Percentiles rank a stretch among this genome's conserved stretches.
Conservation (phyloP, 2,113 vertebrate species). For the Callocephalon fimbriatum region DNA sequence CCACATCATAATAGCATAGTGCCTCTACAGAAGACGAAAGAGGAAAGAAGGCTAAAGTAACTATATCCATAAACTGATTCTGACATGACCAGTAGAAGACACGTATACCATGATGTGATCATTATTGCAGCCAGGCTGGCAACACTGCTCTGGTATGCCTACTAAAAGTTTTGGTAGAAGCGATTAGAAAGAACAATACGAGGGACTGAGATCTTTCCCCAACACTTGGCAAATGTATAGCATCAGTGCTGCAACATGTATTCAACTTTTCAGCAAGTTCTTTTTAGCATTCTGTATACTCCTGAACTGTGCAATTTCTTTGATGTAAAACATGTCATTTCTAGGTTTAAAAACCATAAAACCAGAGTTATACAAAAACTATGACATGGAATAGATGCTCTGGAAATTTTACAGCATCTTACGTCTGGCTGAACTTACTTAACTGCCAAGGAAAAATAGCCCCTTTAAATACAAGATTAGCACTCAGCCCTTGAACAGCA, state of each 20-base stretch:
- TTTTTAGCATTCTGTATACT: not conserved
- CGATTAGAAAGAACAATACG: not conserved
- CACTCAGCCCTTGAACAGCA: constrained; percentile 7
- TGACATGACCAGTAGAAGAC: not conserved
- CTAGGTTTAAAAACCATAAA: constrained; percentile 4
- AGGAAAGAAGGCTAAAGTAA: not conserved
- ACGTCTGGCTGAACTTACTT: not conserved
- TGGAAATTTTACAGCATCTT: constrained; percentile 20
- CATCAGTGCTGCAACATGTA: not conserved
- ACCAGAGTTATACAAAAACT: not conserved
- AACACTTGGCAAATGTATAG: not conserved
- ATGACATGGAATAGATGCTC: not conserved
- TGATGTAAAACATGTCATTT: not conserved
- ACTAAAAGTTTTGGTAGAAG: not conserved
- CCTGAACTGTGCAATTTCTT: not conserved
- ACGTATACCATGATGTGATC: accelerated
- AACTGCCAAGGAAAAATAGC: not conserved
- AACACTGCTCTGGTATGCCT: not conserved
- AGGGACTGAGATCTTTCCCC: not conserved
- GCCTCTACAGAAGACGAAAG: not conserved
- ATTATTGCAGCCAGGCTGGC: not conserved
- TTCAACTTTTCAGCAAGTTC: not conserved
- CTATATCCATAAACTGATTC: not conserved
- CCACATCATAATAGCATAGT: not conserved
- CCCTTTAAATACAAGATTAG: constrained; percentile 7